Base-by-base conservation (phyloP, 1,140 invertebrate genomes). In the Caligus rogercresseyi region DNA sequence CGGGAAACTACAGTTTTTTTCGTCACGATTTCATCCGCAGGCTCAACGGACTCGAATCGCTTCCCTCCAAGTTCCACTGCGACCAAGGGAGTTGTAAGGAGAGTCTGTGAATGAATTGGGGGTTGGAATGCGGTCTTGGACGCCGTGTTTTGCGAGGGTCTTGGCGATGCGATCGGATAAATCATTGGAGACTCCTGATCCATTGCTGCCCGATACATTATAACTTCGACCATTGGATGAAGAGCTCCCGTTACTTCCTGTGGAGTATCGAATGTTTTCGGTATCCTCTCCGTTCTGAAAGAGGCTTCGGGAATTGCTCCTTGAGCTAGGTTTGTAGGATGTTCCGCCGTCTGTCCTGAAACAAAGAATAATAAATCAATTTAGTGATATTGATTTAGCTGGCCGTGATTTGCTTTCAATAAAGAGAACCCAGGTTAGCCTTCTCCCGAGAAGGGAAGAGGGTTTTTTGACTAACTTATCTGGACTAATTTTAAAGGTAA, bases 1-100 rank as follows among this genome's bases (percentile, higher is more conserved):
- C 57, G 24, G 2, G 57, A 60, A 26, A 60, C 43, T n/a, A 60
- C 57, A 21, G 24, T n/a, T 25, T 25, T 60, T 3, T 25, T 7
- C 14, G n/a, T 26, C n/a, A 16, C 43, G 25, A n/a, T 14, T n/a
- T 21, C 2, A 15, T 25, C 23, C 53, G 16, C 4, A 16, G 31
- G 31, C 31, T 43, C 31, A 43, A 43, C 31, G n/a, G 31, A 43
- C 31, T 43, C 31, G n/a, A 43, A 43, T 43, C 31, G 31, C n/a
- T 43, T 43, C n/a, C n/a, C 31, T 43, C 31, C 31, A 43, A 11
- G 31, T 43, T 43, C 31, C 31, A 43, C n/a, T 43, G n/a, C 31
- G 31, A n/a, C 31, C 31, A 7, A 43, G n/a, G 31, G 31, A 43
- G 31, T 43, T 43, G 31, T 43, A 43, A 11, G 31, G 31, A 43